Evolutionary conservation across 1,140 invertebrate genomes (phyloP), one percentile per base, ranked within the genome.

Genomic region (Pomacea maculata): DNA sequence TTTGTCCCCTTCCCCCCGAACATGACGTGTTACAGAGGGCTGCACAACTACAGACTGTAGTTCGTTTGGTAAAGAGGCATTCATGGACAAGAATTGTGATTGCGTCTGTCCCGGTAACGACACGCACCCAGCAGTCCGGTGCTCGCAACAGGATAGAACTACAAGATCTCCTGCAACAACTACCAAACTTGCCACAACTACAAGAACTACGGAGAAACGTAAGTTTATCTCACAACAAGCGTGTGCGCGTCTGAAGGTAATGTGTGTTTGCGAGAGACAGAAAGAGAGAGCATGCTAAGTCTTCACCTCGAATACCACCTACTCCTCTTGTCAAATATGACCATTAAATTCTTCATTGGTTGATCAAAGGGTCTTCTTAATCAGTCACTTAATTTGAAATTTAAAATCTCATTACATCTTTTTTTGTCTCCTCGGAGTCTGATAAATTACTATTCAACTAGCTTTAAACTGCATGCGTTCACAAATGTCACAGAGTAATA

Each of bases 51-150:
- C 21, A 65, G 1, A 73, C n/a, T 14, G 29, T 57, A 21, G 55
- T 3, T 5, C 7, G 71, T 68, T 61, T 71, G 68, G 57, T 80
- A 72, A 72, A 21, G 79, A 80, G 61, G 79, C 71, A 10, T 80
- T 65, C 61, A 55, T 54, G n/a, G 79, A 63, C 21, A 80, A 80
- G 72, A 72, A 75, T 45, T 80, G 79, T 29, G 15, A 55, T 1
- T 80, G 79, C 74, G 65, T 74, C n/a, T 80, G 79, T 64, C 79
- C 79, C 29, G 79, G 79, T 17, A 29, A 68, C 52, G 67, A 57
- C 17, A 74, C 21, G 1, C 70, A n/a, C 54, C 70, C 68, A 19
- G 71, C 63, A 10, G 45, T 65, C 17, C 64, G 25, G 17, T 74
- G 64, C n/a, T 34, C 15, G 11, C 10, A 12, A 25, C 11, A 12